phyloP scores from a whole-genome alignment of 1,140 invertebrate species.

The Argopecten irradians region DNA sequence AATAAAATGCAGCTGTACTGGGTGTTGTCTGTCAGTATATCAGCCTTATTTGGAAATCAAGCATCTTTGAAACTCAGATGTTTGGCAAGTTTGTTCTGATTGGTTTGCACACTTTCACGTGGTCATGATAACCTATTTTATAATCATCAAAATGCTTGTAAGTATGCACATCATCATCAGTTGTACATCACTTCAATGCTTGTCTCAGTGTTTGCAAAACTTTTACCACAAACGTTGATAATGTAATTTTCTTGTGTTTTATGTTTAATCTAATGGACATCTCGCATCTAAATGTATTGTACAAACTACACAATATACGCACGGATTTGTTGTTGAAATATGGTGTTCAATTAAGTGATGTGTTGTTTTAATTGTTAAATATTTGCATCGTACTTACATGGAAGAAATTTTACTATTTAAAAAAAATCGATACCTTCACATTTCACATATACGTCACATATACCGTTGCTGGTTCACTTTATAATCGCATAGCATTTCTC shows the following conservation, averaged over 20 bases:
- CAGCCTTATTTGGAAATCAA: background rate
- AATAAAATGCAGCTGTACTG: background rate
- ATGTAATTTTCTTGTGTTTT: background rate
- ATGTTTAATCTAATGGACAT: background rate
- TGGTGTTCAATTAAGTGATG: too few relatives aligned
- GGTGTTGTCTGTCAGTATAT: slow-evolving; percentile 5
- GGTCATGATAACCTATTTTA: background rate
- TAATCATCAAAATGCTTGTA: background rate
- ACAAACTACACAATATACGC: background rate
- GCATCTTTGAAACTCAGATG: background rate
- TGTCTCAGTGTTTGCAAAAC: background rate
- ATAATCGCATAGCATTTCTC: background rate
- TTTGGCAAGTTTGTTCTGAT: background rate
- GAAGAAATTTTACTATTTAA: too few relatives aligned
- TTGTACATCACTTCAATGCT: background rate
- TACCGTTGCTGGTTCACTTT: background rate
- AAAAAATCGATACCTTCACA: too few relatives aligned
- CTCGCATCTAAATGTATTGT: background rate
- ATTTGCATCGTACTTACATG: too few relatives aligned
- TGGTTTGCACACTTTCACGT: background rate
- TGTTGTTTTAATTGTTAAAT: too few relatives aligned
- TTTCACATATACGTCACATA: too few relatives aligned
- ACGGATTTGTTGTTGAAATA: background rate
- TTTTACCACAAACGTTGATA: background rate
- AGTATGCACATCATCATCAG: background rate